Conservation (phyloP, 2,113 vertebrate species). For the Zosterops borbonicus region DNA sequence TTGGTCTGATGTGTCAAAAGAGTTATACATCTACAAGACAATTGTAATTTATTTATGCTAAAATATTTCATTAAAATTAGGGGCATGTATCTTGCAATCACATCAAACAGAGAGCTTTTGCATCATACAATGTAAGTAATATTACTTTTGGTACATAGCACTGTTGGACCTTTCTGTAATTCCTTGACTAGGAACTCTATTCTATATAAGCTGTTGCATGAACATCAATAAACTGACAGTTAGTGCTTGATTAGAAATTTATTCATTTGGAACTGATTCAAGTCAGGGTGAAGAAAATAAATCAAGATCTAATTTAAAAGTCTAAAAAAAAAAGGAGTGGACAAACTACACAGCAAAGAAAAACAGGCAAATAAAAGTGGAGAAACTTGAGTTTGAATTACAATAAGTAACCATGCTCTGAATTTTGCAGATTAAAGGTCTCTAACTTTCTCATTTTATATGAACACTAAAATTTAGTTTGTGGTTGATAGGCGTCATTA, state of each 20-base stretch:
- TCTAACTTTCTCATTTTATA: background rate
- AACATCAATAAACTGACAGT: background rate
- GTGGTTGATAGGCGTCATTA: background rate
- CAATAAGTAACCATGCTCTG: background rate
- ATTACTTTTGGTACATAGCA: background rate
- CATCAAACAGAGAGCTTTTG: background rate
- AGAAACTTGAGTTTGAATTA: background rate
- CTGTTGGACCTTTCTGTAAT: background rate
- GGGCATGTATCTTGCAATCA: background rate
- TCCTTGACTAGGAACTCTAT: background rate
- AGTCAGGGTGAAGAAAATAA: background rate
- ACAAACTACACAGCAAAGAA: background rate
- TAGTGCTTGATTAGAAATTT: background rate
- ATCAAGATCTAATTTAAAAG: background rate
- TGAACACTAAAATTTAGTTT: background rate
- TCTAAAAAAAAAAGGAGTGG: background rate
- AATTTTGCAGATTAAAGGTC: background rate
- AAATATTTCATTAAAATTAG: background rate
- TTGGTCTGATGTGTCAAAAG: background rate
- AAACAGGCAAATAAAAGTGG: background rate
- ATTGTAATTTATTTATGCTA: background rate
- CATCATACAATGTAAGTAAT: background rate
- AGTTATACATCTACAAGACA: background rate
- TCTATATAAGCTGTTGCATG: background rate
- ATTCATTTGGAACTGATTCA: background rate